Base-by-base conservation (phyloP, 2,113 vertebrate genomes). In the Heliornis fulica region DNA sequence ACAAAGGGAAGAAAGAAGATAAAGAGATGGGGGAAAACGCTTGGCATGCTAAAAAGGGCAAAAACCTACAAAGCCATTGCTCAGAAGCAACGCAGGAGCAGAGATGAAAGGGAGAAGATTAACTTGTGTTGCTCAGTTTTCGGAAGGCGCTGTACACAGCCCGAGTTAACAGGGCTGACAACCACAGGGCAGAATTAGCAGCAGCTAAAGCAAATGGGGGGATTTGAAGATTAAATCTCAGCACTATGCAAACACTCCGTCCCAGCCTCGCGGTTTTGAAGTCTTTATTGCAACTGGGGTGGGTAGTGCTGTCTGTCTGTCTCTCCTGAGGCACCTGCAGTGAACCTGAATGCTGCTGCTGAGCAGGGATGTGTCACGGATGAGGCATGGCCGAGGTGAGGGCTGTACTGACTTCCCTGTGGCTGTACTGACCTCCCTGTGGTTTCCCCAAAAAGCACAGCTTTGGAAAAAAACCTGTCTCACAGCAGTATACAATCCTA, bases 51-150 rank as follows among this genome's bases (percentile, higher is more conserved):
- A 32, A 86, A 88, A 91, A 90, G 60, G 85, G 15, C 5, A 91
- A 72, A 88, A 90, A 50, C 66, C 51, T 29, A 15, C 83, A 90
- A 64, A 94, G 90, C 59, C 59, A 2, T 16, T 74, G 87, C 66
- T 93, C 26, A 63, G 75, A 90, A 86, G 46, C 79, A 83, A 51
- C 56, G 46, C 15, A 36, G 79, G 79, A 88, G 23, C 11, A 43
- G 89, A 90, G 91, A 90, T 85, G 95, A 88, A 92, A 96, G 76
- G 75, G 76, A 83, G 40, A 3, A 25, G 91, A 90, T 57, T 83
- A 93, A 80, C 38, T 80, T 80, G 21, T 61, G 87, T 61, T 80
- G 89, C 25, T 86, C 54, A 29, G 4, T n/a, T 77, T 69, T 17
- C 28, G 2, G 5, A 16, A 40, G 83, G 87, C 15, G 12, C 83